Percentiles rank a stretch among this genome's conserved stretches.
phyloP scores from a whole-genome alignment of 23 tunicate species.

The Phallusia fumigata region DNA sequence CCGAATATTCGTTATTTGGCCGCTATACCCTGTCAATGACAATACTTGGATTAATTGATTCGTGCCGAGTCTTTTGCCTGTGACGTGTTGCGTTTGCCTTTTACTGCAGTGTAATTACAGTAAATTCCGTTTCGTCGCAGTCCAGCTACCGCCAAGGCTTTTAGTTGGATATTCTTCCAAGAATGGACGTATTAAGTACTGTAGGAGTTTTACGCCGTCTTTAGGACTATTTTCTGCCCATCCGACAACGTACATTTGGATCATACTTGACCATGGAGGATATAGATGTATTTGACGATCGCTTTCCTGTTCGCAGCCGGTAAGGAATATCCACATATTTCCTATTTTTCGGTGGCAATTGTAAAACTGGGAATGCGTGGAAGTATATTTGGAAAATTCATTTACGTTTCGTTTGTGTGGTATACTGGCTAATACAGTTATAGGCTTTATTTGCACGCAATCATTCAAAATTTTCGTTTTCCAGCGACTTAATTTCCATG shows the following conservation, averaged over 20 bases:
- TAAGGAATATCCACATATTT: no score
- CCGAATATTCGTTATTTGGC: no score
- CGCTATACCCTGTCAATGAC: not conserved
- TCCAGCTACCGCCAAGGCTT: not conserved
- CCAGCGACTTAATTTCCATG: no score
- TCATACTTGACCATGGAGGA: not conserved
- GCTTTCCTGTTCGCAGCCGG: not conserved
- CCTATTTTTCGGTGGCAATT: no score
- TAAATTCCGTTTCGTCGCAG: not conserved
- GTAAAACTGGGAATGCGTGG: no score
- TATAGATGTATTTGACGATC: not conserved
- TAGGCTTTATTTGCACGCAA: no score
- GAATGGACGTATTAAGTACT: not conserved
- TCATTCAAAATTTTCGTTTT: no score
- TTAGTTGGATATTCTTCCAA: not conserved
- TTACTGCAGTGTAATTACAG: conserved; percentile 4
- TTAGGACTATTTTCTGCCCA: not conserved
- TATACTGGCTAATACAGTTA: no score
- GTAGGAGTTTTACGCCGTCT: not conserved
- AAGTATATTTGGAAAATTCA: no score
- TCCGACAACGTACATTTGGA: not conserved
- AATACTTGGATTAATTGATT: not conserved
- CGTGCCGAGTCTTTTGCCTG: not conserved
- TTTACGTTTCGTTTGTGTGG: no score
- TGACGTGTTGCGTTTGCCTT: not conserved